phyloP scores from a whole-genome alignment of 1,140 invertebrate species.

The Lucilia sericata region DNA sequence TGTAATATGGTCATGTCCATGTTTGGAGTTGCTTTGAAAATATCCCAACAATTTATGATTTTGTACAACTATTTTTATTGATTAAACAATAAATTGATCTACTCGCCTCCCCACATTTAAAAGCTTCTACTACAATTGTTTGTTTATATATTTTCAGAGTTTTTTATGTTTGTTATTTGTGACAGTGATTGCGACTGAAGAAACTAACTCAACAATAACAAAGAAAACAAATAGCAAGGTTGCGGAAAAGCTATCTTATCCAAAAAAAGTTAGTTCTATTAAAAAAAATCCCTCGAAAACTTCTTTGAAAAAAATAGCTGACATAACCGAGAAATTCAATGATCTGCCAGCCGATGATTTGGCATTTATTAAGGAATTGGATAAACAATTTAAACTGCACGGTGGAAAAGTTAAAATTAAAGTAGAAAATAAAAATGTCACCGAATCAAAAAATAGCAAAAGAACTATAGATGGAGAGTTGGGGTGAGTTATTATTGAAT shows the following conservation, averaged over 20 bases:
- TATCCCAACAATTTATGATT: background rate
- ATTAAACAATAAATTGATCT: background rate
- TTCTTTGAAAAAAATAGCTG: constrained; percentile 45
- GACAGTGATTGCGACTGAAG: background rate
- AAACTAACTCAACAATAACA: background rate
- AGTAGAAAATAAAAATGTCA: constrained; percentile 62
- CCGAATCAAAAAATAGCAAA: constrained; percentile 59
- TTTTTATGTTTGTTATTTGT: constrained; percentile 26
- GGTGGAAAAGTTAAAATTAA: constrained; percentile 66
- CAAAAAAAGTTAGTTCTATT: constrained; percentile 62
- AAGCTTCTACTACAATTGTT: background rate
- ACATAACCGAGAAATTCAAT: constrained; percentile 52
- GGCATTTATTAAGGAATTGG: constrained; percentile 66
- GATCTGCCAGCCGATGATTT: constrained; percentile 63
- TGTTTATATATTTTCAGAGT: constrained; percentile 31
- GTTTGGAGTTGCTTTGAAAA: background rate
- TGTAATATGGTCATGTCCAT: constrained; percentile 27
- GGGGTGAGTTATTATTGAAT: constrained; percentile 55
- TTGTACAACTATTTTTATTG: constrained; percentile 22
- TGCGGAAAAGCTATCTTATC: constrained; percentile 51
- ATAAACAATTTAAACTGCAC: constrained; percentile 66
- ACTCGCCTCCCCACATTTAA: background rate
- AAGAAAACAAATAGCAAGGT: background rate
- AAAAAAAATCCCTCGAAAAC: constrained; percentile 64
- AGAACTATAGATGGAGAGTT: constrained; percentile 65